Base-by-base conservation (phyloP, 2,113 vertebrate species). In the Leptosomus discolor region DNA sequence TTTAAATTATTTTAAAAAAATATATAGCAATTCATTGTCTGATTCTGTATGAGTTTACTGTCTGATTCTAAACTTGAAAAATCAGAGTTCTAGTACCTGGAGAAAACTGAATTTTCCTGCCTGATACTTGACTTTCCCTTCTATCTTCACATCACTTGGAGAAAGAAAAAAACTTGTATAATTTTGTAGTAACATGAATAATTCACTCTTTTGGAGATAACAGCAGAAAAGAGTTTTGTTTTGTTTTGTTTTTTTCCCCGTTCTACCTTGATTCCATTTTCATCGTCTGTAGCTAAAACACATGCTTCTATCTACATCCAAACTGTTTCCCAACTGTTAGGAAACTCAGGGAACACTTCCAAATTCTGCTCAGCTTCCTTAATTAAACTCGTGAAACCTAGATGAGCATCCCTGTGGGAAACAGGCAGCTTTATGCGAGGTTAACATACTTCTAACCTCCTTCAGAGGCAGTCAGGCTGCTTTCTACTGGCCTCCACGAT, bases 351-450 rank as follows among this genome's bases (percentile, higher is more conserved):
- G 83, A 94, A 46, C 37, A 73, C 57, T 92, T 95, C 51, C 69
- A 82, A 93, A 83, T 84, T 94, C 50, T 57, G 2, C 68, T 39
- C 2, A 29, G 22, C 30, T 92, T 96, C 32, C 69, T 94, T 94
- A 96, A 96, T 73, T 94, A 96, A 94, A 95, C 83, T 75, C 67
- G 23, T 92, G 43, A 81, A 89, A 85, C 27, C 16, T 32, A 81
- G 48, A 76, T 88, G 53, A 90, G 32, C 75, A 94, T 56, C 51
- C n/a, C 43, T 77, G 7, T 56, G 24, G 65, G 27, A 83, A 86
- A 85, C 1, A 88, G 75, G 37, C 45, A 30, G 12, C 29, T 95
- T 92, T 84, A 61, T 69, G 58, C 22, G 77, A 61, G 61, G 71
- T 67, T 73, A 93, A 84, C 19, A 0, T 65, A 85, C 82, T 88